A percentile compares a stretch with the other conserved stretches of the same genome.
Evolutionary conservation across 2,113 vertebrate genomes (phyloP).

Genomic region (Rissa tridactyla): DNA sequence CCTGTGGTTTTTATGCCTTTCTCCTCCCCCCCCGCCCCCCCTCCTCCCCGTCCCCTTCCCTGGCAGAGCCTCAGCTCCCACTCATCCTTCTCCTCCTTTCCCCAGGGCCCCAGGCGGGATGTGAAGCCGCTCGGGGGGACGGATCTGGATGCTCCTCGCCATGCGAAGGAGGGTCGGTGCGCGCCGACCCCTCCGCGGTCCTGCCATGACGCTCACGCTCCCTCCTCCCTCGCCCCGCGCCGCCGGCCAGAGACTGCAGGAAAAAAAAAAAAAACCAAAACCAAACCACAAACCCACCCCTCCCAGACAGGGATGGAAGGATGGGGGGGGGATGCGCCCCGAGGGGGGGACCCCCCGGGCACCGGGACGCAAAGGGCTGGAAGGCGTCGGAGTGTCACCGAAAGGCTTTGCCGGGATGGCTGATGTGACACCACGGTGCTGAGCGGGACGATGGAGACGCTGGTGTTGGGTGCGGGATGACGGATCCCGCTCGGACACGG

Average conservation of each 20-base stretch:
- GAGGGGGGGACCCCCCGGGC: not conserved
- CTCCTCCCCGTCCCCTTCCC: not conserved
- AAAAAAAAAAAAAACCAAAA: not conserved
- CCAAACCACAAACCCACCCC: not conserved
- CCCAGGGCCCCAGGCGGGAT: slow-evolving; percentile 14
- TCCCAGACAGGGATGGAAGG: not conserved
- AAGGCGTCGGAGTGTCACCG: rapidly evolving
- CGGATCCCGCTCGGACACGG: rapidly evolving
- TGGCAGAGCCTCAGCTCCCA: not conserved
- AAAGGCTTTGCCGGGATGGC: not conserved
- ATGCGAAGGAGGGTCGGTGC: not conserved
- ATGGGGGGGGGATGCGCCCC: not conserved
- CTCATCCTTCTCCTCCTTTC: not conserved
- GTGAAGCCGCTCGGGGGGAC: slow-evolving; percentile 11
- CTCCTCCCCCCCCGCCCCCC: not conserved
- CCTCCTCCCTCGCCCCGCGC: not conserved
- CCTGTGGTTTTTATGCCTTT: slow-evolving; percentile 24
- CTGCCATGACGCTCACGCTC: not conserved
- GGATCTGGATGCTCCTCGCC: not conserved
- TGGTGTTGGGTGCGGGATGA: not conserved
- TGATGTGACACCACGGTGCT: not conserved
- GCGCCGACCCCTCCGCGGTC: not conserved
- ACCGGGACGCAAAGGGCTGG: not conserved
- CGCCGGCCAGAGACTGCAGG: not conserved
- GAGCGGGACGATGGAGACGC: not conserved